Percentiles rank a stretch among this genome's conserved stretches.
These are phyloP conservation scores for Teleogryllus oceanicus DNA, from an alignment of 2,888 invertebrate species.

Conservation along the genomic window DNA sequence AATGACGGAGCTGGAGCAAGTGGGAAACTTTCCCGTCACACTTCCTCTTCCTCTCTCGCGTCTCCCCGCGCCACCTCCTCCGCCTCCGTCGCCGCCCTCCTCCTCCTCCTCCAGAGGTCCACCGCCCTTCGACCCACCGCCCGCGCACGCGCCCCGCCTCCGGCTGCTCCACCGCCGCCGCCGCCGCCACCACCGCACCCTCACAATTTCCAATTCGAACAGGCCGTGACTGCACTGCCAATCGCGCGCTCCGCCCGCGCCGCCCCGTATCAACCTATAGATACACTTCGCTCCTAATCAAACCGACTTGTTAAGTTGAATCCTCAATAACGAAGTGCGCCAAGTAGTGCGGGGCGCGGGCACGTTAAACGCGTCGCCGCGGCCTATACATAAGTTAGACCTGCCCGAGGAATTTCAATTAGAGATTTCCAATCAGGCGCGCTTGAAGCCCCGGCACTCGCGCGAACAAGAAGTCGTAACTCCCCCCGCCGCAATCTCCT, in stretches of 20 bases:
- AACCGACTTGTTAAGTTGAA: slow-evolving; percentile 26
- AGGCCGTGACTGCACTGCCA: slow-evolving; percentile 28
- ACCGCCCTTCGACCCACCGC: neutral
- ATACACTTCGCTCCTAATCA: slow-evolving; percentile 25
- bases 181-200: slow-evolving; percentile 20
- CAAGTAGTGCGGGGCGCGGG: slow-evolving; percentile 7
- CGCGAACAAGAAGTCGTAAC: slow-evolving; percentile 18
- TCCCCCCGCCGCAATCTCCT: neutral
- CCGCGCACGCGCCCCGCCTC: neutral
- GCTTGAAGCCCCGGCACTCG: neutral
- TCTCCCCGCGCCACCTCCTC: neutral
- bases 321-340: slow-evolving; percentile 27
- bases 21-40: slow-evolving; percentile 33
- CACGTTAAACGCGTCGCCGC: slow-evolving; percentile 6
- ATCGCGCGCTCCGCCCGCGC: slow-evolving; percentile 5
- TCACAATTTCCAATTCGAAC: slow-evolving; percentile 20
- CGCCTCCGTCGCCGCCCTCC: neutral
- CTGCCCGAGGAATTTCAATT: slow-evolving; percentile 18
- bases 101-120: neutral
- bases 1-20: slow-evolving; percentile 27
- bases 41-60: slow-evolving; percentile 20
- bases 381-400: neutral
- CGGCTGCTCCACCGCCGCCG: slow-evolving; percentile 21
- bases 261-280: neutral
- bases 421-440: slow-evolving; percentile 10